phyloP scores from a whole-genome alignment of 2,888 invertebrate genomes.

The Hedya salicella region DNA sequence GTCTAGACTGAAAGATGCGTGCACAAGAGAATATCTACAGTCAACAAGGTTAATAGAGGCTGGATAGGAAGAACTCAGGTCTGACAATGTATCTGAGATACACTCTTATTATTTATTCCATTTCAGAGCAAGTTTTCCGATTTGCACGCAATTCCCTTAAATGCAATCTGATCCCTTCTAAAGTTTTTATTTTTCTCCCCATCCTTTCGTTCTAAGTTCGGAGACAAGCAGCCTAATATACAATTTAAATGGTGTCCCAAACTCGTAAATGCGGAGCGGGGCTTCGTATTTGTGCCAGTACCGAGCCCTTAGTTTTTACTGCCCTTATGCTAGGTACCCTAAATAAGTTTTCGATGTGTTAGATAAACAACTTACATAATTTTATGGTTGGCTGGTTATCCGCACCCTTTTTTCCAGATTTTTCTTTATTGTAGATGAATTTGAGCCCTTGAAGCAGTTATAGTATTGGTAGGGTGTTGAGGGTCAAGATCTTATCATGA shows the following conservation, averaged over 20 bases:
- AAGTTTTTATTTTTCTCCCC: slow-evolving; percentile 63
- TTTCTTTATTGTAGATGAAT: slow-evolving; percentile 17
- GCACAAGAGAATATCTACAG: no score
- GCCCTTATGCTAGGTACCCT: slow-evolving; percentile 53
- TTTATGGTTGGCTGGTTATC: slow-evolving; percentile 44
- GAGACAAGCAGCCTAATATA: slow-evolving; percentile 63
- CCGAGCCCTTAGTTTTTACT: slow-evolving; percentile 68
- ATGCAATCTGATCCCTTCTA: slow-evolving; percentile 65
- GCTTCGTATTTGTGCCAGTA: slow-evolving; percentile 54
- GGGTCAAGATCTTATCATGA: neutral
- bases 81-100: slow-evolving; percentile 6
- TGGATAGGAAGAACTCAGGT: no score
- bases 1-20: no score
- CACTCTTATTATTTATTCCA: slow-evolving; percentile 52
- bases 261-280: slow-evolving; percentile 60
- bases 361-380: slow-evolving; percentile 59
- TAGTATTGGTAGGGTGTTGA: neutral
- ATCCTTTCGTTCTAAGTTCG: slow-evolving; percentile 59
- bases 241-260: slow-evolving; percentile 75
- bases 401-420: slow-evolving; percentile 30
- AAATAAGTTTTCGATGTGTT: slow-evolving; percentile 59
- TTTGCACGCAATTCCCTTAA: slow-evolving; percentile 59
- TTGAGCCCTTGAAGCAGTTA: neutral
- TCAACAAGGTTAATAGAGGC: no score
- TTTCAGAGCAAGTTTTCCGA: slow-evolving; percentile 53